These are phyloP conservation scores for Opisthocomus hoazin DNA, from an alignment of 2,113 vertebrate species.

Conservation along the genomic window DNA sequence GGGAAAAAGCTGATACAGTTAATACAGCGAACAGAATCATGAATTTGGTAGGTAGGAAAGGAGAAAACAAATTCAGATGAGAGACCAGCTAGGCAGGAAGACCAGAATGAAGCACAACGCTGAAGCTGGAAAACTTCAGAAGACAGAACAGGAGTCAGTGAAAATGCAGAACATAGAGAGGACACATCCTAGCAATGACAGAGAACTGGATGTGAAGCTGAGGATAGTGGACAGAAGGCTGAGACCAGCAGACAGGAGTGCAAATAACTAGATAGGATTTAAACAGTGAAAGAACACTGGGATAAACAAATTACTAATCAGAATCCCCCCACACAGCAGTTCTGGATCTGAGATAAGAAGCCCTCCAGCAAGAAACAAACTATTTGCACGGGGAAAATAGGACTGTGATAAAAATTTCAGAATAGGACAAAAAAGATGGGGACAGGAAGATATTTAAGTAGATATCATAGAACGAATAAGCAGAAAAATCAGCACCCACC, in stretches of 20 bases:
- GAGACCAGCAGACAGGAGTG: not conserved
- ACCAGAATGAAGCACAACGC: not conserved
- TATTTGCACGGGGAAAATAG: not conserved
- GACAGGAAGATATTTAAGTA: not conserved
- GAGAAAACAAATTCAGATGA: not conserved
- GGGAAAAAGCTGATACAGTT: not conserved
- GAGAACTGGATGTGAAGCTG: not conserved
- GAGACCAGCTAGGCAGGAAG: not conserved
- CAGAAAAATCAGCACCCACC: not conserved
- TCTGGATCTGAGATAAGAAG: not conserved
- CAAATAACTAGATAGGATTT: not conserved
- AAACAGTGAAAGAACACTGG: not conserved
- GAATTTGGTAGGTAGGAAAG: not conserved
- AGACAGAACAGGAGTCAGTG: not conserved
- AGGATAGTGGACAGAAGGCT: not conserved
- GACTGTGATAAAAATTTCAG: not conserved
- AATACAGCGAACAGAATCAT: not conserved
- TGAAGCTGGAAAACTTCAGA: not conserved
- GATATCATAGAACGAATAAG: not conserved
- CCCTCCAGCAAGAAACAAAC: not conserved
- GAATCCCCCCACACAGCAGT: not conserved
- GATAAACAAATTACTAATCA: not conserved
- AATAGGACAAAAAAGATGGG: not conserved
- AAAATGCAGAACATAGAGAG: not conserved
- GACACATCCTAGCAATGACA: not conserved